These are phyloP conservation scores for Noctilio leporinus DNA, from an alignment of 2,113 vertebrate species.

Conservation along the genomic window DNA sequence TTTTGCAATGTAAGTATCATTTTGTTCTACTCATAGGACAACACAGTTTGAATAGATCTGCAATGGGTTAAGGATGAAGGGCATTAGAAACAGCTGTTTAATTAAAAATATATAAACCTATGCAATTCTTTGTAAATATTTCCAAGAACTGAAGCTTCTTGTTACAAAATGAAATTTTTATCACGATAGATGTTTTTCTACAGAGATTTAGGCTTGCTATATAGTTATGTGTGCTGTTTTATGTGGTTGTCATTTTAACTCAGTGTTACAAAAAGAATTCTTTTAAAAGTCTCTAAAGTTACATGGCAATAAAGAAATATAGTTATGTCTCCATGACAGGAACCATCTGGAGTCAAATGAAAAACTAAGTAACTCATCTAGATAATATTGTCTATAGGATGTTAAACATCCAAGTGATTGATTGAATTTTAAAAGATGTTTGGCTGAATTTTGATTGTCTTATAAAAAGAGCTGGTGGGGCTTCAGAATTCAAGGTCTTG, in stretches of 20 bases:
- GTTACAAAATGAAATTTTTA: slow-evolving; percentile 40
- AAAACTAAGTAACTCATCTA: slow-evolving; percentile 41
- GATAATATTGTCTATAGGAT: not conserved
- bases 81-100: slow-evolving; percentile 50
- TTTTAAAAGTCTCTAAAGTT: not conserved
- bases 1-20: slow-evolving; percentile 62
- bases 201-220: not conserved
- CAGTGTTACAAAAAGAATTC: not conserved
- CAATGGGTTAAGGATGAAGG: slow-evolving; percentile 40
- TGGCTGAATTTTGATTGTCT: slow-evolving; percentile 35
- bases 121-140: slow-evolving; percentile 44
- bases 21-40: slow-evolving; percentile 55
- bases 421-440: slow-evolving; percentile 29
- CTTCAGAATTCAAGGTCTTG: not conserved
- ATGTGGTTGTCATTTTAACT: not conserved
- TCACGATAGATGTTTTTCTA: not conserved
- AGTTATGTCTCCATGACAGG: slow-evolving; percentile 31
- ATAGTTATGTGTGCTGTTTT: not conserved
- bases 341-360: slow-evolving; percentile 45
- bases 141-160: slow-evolving; percentile 28
- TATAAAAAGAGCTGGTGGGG: not conserved
- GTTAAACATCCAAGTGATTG: slow-evolving; percentile 5
- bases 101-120: slow-evolving; percentile 65
- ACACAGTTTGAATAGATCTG: slow-evolving; percentile 44
- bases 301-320: slow-evolving; percentile 28